Evolutionary conservation across 2,888 invertebrate genomes (phyloP).

Genomic region (Nysson spinosus): DNA sequence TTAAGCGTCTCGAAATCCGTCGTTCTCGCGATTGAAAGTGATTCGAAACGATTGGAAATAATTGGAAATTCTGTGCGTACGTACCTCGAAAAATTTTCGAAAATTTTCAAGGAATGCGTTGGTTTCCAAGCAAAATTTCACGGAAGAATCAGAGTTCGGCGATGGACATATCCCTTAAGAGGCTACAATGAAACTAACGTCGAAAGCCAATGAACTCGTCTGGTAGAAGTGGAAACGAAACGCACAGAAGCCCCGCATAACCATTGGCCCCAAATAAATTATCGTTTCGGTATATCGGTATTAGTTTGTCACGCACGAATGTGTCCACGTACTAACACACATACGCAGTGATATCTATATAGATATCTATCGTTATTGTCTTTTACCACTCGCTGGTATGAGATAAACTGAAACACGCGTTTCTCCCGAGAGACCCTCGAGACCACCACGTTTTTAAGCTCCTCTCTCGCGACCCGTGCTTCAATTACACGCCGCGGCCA

Average conservation of each 20-base stretch:
- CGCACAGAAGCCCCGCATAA: slow-evolving; percentile 13
- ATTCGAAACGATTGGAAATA: too few relatives aligned
- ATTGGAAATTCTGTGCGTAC: too few relatives aligned
- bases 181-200: slow-evolving; percentile 21
- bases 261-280: slow-evolving; percentile 34
- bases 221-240: slow-evolving; percentile 24
- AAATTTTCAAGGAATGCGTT: slow-evolving; percentile 19
- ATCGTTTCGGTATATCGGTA: slow-evolving; percentile 9
- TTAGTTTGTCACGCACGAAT: background rate
- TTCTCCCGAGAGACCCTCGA: background rate
- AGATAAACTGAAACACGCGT: background rate
- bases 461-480: background rate
- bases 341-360: background rate
- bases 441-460: slow-evolving; percentile 7
- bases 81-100: too few relatives aligned
- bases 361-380: background rate
- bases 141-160: slow-evolving; percentile 17
- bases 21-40: too few relatives aligned
- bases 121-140: slow-evolving; percentile 11
- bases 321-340: background rate
- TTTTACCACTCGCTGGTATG: background rate
- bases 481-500: slow-evolving; percentile 19
- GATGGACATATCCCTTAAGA: slow-evolving; percentile 23
- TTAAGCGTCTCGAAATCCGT: too few relatives aligned
- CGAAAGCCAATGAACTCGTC: slow-evolving; percentile 39